These are phyloP conservation scores for Malthinus flaveolus DNA, from an alignment of 2,888 invertebrate genomes.

Conservation along the genomic window DNA sequence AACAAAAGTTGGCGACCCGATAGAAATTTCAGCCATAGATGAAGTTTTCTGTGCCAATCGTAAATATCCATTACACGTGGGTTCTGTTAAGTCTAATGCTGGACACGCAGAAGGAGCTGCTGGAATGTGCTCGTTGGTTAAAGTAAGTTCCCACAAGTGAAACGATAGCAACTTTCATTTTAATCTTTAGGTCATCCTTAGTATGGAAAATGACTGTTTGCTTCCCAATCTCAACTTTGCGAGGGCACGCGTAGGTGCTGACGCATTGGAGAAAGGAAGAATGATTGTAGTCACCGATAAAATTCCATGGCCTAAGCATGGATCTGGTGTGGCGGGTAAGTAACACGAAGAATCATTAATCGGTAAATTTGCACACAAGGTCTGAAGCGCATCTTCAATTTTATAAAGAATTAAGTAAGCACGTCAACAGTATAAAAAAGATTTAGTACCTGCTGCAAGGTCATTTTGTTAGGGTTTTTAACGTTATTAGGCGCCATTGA, in stretches of 20 bases:
- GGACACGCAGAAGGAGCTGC: conserved; percentile 91
- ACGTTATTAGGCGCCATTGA: no score
- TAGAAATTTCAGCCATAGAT: conserved; percentile 83
- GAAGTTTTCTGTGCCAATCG: conserved; percentile 76
- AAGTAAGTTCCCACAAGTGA: conserved; percentile 46
- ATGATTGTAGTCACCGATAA: conserved; percentile 74
- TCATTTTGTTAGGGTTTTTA: no score
- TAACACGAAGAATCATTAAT: no score
- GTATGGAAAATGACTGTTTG: conserved; percentile 78
- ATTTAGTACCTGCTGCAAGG: no score
- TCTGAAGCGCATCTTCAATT: no score
- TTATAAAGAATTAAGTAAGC: no score
- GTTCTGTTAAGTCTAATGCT: conserved; percentile 92
- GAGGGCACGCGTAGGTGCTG: conserved; percentile 56
- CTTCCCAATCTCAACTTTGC: conserved; percentile 85
- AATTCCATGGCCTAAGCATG: conserved; percentile 60
- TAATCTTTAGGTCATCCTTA: conserved; percentile 41
- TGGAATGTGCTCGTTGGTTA: conserved; percentile 58
- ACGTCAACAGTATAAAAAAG: no score
- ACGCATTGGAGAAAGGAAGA: conserved; percentile 64
- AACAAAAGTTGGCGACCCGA: conserved; percentile 86
- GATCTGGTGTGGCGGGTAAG: conserved; percentile 7
- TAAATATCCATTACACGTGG: conserved; percentile 77
- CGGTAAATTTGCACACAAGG: no score
- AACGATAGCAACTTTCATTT: no score